Evolutionary conservation across 2,797 vertebrate species (phyloP), one percentile per base, ranked within the genome.

Genomic region (Sebastes diaconus): DNA sequence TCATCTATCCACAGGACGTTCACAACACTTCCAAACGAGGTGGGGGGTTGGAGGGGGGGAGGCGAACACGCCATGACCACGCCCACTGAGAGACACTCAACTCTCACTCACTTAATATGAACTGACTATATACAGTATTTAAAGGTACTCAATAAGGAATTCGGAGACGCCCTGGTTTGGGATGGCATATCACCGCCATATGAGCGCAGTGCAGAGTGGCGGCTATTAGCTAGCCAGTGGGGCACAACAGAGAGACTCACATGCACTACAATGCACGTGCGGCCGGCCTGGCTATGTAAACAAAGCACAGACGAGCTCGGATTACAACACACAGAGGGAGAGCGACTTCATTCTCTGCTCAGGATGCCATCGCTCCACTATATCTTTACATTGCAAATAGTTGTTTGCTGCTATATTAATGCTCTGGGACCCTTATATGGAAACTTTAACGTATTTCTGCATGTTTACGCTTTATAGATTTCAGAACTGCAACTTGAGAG

Each of bases 381-480:
- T 20, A 60, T 30, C 58, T 60, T 60, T 20, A 29, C 29, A 60
- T 30, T 30, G 16, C 29, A 20, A 60, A 60, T 30, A 5, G 27
- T 30, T 61, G 18, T 61, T 34, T 64, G 32, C 32, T 2, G 0
- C n/a, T 36, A 8, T 64, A 22, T 34, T 34, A 14, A 64, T 64
- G 61, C 0, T 36, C 12, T 39, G 32, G 46, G 1, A 27, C 34
- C 36, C 7, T 8, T 9, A 42, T 10, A 20, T 24, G 25, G 24
- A 27, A 46, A 14, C 64, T 20, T 66, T 25, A 18, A 25, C 0
- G 36, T 39, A 42, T 25, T 24, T n/a, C 50, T 60, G 14, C 32
- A 22, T 73, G n/a, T 64, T 78, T 75, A 61, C 25, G 61, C 16
- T 59, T 74, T 25, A 32, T 20, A 57, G 8, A 59, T 83, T 77